Percentiles rank a stretch among this genome's conserved stretches.
Evolutionary conservation across 2,888 invertebrate genomes (phyloP).

Genomic region (Cheilosia impressa): DNA sequence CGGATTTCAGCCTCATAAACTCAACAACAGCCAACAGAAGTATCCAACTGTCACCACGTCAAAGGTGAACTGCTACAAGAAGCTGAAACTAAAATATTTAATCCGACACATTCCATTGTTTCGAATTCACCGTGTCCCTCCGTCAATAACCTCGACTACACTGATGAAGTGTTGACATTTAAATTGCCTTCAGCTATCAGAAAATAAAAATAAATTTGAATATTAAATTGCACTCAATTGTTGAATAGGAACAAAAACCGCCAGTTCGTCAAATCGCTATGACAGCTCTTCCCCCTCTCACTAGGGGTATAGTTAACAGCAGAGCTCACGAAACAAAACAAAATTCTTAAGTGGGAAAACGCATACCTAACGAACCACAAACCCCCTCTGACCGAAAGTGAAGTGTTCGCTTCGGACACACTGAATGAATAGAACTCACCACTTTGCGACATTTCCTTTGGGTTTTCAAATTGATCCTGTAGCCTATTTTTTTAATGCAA

Average conservation of each 20-base stretch:
- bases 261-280: slow-evolving; percentile 60
- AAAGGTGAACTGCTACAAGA: slow-evolving; percentile 31
- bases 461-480: slow-evolving; percentile 47
- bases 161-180: slow-evolving; percentile 74
- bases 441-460: slow-evolving; percentile 53
- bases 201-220: slow-evolving; percentile 71
- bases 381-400: slow-evolving; percentile 67
- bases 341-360: slow-evolving; percentile 57
- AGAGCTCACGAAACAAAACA: slow-evolving; percentile 11
- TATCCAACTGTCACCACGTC: slow-evolving; percentile 62
- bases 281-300: slow-evolving; percentile 54
- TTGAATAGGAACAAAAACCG: slow-evolving; percentile 18
- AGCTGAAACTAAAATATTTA: slow-evolving; percentile 34
- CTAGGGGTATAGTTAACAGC: slow-evolving; percentile 47
- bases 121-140: slow-evolving; percentile 12
- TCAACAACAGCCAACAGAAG: slow-evolving; percentile 9
- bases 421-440: slow-evolving; percentile 46
- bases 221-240: slow-evolving; percentile 75
- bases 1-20: slow-evolving; percentile 45
- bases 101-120: slow-evolving; percentile 63
- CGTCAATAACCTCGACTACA: slow-evolving; percentile 15
- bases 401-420: slow-evolving; percentile 62
- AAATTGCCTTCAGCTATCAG: slow-evolving; percentile 67
- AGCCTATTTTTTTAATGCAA: slow-evolving; percentile 38
- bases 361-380: slow-evolving; percentile 72